phyloP scores from a whole-genome alignment of 1,140 invertebrate species.

The Hestina assimilis region DNA sequence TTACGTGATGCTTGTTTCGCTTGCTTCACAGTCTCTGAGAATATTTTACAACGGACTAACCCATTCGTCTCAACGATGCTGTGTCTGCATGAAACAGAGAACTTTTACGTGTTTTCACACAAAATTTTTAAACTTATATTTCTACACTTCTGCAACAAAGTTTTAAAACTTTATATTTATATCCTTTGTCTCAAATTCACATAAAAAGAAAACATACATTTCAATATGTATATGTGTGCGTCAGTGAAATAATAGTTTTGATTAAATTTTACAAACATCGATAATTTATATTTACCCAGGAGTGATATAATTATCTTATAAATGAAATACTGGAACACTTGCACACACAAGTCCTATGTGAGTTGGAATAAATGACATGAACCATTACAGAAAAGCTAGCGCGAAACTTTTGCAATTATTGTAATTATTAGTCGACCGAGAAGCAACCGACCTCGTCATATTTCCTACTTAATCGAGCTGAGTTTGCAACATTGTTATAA shows the following conservation, averaged over 20 bases:
- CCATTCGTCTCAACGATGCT: conserved; percentile 44
- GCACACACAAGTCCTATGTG: conserved; percentile 4
- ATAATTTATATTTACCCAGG: background rate
- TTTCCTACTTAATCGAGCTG: conserved; percentile 65
- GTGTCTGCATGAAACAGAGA: conserved; percentile 35
- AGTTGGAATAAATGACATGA: conserved; percentile 22
- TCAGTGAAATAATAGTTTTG: background rate
- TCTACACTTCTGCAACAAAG: conserved; percentile 38
- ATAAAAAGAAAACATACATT: background rate
- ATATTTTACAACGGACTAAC: conserved; percentile 54
- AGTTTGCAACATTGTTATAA: conserved; percentile 64
- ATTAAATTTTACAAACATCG: background rate
- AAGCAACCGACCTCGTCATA: conserved; percentile 62
- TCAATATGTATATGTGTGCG: background rate
- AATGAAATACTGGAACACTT: background rate
- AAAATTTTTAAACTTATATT: conserved; percentile 36
- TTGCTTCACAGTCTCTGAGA: conserved; percentile 41
- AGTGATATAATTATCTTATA: conserved; percentile 3
- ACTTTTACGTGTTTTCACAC: conserved; percentile 53
- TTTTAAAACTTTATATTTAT: conserved; percentile 9
- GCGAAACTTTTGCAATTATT: conserved; percentile 72
- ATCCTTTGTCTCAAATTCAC: background rate
- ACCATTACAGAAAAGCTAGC: conserved; percentile 52
- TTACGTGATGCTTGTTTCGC: conserved; percentile 47
- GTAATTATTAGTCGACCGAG: conserved; percentile 66